A percentile compares a stretch with the other conserved stretches of the same genome.
phyloP scores from a whole-genome alignment of 2,888 invertebrate species.

The Habroteleia sp. region DNA sequence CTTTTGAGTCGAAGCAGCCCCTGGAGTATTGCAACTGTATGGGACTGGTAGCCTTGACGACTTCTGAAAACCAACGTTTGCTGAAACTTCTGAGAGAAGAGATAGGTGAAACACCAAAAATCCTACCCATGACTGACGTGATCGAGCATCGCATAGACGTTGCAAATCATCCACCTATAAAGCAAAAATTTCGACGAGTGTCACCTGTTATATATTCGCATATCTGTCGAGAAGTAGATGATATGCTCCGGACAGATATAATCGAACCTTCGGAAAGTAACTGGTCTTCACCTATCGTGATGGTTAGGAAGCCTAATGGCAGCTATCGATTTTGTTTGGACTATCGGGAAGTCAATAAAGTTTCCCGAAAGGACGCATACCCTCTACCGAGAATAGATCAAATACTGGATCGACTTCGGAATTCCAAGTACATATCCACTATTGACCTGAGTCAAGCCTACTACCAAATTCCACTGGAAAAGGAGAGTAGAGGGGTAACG shows the following conservation, averaged over 20 bases:
- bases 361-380: background rate
- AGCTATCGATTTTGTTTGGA: background rate
- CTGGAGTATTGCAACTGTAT: too few species aligned
- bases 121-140: background rate
- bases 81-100: background rate
- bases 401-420: background rate
- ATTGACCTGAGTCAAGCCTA: background rate
- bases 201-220: slow-evolving; percentile 2
- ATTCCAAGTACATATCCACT: too few species aligned
- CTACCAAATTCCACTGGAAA: background rate
- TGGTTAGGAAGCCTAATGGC: background rate
- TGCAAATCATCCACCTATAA: slow-evolving; percentile 4
- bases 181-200: slow-evolving; percentile 15
- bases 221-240: background rate
- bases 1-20: background rate
- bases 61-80: background rate
- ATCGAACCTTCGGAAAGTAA: slow-evolving; percentile 1
- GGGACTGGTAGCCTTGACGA: background rate
- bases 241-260: background rate
- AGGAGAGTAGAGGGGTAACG: background rate
- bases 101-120: too few species aligned
- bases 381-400: background rate
- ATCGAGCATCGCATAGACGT: slow-evolving; percentile 8
- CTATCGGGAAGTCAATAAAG: background rate
- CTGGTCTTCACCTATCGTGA: slow-evolving; percentile 6